Evolutionary conservation across 2,888 invertebrate genomes (phyloP).

Genomic region (Drosophila quinaria): DNA sequence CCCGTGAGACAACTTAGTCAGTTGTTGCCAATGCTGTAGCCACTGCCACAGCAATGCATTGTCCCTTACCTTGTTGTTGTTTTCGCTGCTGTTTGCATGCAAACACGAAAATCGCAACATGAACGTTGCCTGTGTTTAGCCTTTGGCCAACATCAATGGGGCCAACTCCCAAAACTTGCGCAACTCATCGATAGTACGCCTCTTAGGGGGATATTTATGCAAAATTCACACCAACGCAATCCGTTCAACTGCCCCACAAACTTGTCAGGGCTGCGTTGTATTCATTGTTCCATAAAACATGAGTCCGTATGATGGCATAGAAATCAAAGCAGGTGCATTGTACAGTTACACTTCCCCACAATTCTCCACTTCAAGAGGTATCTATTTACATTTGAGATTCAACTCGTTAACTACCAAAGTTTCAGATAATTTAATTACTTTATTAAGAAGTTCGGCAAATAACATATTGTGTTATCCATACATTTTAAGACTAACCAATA

Average conservation of each 20-base stretch:
- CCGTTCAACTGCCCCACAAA: background rate
- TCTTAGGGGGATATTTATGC: slow-evolving; percentile 70
- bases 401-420: no score
- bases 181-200: slow-evolving; percentile 43
- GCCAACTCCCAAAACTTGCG: slow-evolving; percentile 7
- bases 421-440: no score
- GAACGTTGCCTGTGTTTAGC: slow-evolving; percentile 53
- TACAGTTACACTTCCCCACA: background rate
- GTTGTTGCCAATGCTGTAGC: slow-evolving; percentile 39
- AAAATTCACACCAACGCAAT: slow-evolving; percentile 37
- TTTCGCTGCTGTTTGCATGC: slow-evolving; percentile 57
- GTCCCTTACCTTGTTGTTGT: slow-evolving; percentile 30
- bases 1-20: slow-evolving; percentile 72
- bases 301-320: slow-evolving; percentile 44
- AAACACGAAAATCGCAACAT: slow-evolving; percentile 76
- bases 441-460: no score
- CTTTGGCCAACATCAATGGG: slow-evolving; percentile 46
- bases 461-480: no score
- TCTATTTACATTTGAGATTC: background rate
- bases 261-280: slow-evolving; percentile 38
- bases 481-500: no score
- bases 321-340: background rate
- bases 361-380: background rate
- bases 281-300: slow-evolving; percentile 76
- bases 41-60: slow-evolving; percentile 24